Evolutionary conservation across 2,113 vertebrate species (phyloP).

Genomic region (Poecile atricapillus): DNA sequence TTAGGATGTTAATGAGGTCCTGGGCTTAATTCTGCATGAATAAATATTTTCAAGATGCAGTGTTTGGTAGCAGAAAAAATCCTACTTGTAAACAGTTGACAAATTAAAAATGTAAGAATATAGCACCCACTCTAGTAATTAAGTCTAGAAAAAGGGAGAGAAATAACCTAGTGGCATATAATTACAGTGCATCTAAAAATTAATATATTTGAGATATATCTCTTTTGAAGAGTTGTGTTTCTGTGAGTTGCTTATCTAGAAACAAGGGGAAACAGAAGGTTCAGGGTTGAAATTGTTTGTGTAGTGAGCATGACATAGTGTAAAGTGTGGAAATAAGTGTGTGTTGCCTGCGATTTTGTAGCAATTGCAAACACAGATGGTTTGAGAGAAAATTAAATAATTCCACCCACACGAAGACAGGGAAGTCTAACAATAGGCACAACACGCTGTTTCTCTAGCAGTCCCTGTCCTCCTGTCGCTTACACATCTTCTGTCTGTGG

Average conservation of each 20-base stretch:
- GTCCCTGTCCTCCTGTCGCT: not conserved
- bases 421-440: constrained; percentile 3
- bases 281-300: not conserved
- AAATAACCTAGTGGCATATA: not conserved
- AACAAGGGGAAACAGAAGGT: not conserved
- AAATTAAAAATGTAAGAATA: constrained; percentile 20
- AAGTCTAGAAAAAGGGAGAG: not conserved
- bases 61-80: not conserved
- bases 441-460: not conserved
- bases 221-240: not conserved
- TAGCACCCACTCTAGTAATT: not conserved
- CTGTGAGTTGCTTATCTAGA: not conserved
- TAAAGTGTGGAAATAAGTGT: not conserved
- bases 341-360: not conserved
- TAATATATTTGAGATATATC: not conserved
- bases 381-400: not conserved
- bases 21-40: not conserved
- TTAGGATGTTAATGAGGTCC: constrained; percentile 7
- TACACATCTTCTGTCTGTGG: not conserved
- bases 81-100: not conserved
- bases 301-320: not conserved
- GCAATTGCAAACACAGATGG: not conserved
- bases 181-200: not conserved
- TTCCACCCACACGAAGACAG: not conserved
- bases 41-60: not conserved